phyloP scores from a whole-genome alignment of 1,140 invertebrate genomes.

The Amyelois transitella region DNA sequence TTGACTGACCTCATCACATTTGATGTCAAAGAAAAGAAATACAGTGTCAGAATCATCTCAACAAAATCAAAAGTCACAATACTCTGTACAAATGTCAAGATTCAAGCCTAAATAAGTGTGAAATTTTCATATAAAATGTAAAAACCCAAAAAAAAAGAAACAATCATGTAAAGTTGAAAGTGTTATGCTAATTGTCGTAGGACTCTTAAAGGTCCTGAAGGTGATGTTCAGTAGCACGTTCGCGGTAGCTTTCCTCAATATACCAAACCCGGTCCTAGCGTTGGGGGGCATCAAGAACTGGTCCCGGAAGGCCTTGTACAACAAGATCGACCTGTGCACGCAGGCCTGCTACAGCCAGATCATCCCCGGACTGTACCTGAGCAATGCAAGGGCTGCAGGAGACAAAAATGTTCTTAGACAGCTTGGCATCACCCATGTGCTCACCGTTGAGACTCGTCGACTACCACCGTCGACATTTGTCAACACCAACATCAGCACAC shows the following conservation, averaged over 20 bases:
- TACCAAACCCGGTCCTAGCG: slow-evolving; percentile 44
- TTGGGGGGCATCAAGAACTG: slow-evolving; percentile 48
- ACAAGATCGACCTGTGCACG: slow-evolving; percentile 59
- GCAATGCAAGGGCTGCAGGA: slow-evolving; percentile 57
- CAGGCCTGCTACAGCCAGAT: slow-evolving; percentile 60
- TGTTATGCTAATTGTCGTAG: slow-evolving; percentile 40
- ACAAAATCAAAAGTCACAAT: slow-evolving; percentile 25
- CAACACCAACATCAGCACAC: slow-evolving; percentile 46
- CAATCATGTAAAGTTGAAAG: slow-evolving; percentile 31
- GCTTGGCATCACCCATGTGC: slow-evolving; percentile 66
- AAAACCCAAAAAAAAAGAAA: slow-evolving; percentile 24
- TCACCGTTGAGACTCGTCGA: slow-evolving; percentile 53
- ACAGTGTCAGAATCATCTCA: background rate
- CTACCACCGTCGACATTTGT: slow-evolving; percentile 52
- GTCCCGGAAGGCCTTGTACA: slow-evolving; percentile 43
- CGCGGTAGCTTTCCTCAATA: slow-evolving; percentile 49
- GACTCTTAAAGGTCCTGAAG: slow-evolving; percentile 34
- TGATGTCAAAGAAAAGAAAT: slow-evolving; percentile 27
- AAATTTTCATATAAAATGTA: slow-evolving; percentile 7
- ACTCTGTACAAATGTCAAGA: slow-evolving; percentile 26
- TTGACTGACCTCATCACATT: background rate
- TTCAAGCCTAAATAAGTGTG: slow-evolving; percentile 24
- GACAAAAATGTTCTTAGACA: slow-evolving; percentile 45
- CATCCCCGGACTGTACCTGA: slow-evolving; percentile 58
- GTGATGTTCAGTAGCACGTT: slow-evolving; percentile 60